Base-by-base conservation (phyloP, 2,113 vertebrate species). In the Uria aalge region DNA sequence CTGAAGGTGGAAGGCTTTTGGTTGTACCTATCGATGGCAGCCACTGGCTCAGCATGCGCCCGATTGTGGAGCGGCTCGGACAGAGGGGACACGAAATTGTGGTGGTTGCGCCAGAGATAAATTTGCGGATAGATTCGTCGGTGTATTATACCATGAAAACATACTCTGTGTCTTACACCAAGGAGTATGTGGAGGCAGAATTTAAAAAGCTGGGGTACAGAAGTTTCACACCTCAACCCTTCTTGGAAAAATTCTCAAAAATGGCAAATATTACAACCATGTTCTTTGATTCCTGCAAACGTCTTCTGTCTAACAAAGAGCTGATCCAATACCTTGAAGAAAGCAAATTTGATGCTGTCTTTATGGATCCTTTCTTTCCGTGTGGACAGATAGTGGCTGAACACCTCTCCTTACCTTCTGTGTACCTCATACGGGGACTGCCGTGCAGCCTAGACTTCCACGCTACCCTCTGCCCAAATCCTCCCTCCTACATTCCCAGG, bases 1-100 rank as follows among this genome's bases (percentile, higher is more conserved):
- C 90, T 34, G 95, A 97, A 50, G 94, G 96, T 27, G 98, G 98
- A 5, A 98, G 97, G 34, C 81, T 99, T 72, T 90, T 99, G 96
- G 98, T 99, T 72, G 59, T 99, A 4, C 99, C 99, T 5, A 94
- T 99, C 21, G 99, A 99, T n/a, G 98, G 98, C 36, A 99, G 99
- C 74, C 99, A 99, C 59, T 99, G 99, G 99, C 95, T 98, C 50
- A 98, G 97, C 22, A 71, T 98, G 9, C 98, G 75, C 57, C 97
- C 83, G 0, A 55, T 99, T 2, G 76, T 98, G 40, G 96, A 98
- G 72, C 98, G 85, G 92, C 94, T 99, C 95, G 90, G 97, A n/a
- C 96, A 92, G 24, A 98, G 97, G 79, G 99, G 99, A 59, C 99
- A 99, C 11, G 56, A 85, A 19, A 96, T 99, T 1, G 97, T 98